Evolutionary conservation across 2,113 vertebrate genomes (phyloP).

Genomic region (Variabilichromis moorii): DNA sequence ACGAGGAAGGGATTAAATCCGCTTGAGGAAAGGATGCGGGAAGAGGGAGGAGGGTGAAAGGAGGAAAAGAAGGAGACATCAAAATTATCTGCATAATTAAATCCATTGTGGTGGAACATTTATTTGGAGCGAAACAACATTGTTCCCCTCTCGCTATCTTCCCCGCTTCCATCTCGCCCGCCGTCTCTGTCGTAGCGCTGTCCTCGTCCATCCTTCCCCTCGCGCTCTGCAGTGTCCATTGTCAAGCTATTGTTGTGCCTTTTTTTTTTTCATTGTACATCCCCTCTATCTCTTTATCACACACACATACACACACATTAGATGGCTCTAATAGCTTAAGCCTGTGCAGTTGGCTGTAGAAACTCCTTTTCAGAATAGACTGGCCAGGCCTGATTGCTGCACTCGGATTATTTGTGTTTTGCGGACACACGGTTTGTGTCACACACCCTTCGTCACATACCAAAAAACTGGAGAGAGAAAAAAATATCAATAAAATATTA

Average conservation of each 20-base stretch:
- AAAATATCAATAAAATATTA: neutral
- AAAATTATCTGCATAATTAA: conserved; percentile 54
- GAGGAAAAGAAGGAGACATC: neutral
- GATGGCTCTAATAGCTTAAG: conserved; percentile 26
- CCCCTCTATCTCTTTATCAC: neutral
- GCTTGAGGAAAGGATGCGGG: neutral
- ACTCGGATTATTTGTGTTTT: neutral
- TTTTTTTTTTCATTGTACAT: conserved; percentile 11
- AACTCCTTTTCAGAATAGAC: conserved; percentile 12
- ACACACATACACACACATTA: neutral
- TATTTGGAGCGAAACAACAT: conserved; percentile 44
- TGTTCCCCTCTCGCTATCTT: conserved; percentile 26
- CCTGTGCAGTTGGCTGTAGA: conserved; percentile 23
- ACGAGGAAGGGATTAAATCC: neutral
- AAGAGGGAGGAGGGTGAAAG: neutral
- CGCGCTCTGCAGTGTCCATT: conserved; percentile 23
- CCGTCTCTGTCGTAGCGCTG: neutral
- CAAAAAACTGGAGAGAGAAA: neutral
- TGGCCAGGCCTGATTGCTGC: neutral
- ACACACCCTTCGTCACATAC: neutral
- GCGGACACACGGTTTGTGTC: neutral
- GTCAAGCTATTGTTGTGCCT: conserved; percentile 1
- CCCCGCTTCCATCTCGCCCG: conserved; percentile 13
- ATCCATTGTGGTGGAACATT: conserved; percentile 41
- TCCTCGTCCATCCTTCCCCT: neutral